Base-by-base conservation (phyloP, 2,888 invertebrate genomes). In the Erebia palarica region DNA sequence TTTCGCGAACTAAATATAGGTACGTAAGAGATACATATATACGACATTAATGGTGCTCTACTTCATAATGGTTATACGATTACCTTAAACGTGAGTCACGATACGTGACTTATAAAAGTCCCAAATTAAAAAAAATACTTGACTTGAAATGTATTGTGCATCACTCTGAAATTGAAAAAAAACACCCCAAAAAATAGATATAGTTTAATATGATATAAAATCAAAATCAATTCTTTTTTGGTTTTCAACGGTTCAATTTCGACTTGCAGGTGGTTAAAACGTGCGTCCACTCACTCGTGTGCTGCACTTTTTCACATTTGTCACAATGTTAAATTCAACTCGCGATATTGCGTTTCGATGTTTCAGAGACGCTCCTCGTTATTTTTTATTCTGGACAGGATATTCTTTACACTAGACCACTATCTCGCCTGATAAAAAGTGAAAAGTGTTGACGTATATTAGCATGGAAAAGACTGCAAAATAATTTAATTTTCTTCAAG, bases 281-380 rank as follows among this genome's bases (percentile, higher is more conserved):
- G 42, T 21, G 21, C 63, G 11, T 21, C 1, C 3, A 49, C 2
- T 13, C 9, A 16, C 61, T 44, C 13, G 61, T 13, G 18, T 18
- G 61, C 49, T 21, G 49, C 21, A 63, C 47, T 63, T 44, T 61
- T 63, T 47, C 18, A 49, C 63, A 63, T 49, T 49, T 63, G 63
- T 63, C 63, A 63, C 63, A 21, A 63, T 63, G 63, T 63, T 49
- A 63, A 63, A 63, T 63, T 63, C 63, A 63, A 63, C 63, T 49
- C 49, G 21, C 63, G 49, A 63, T 63, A 63, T 63, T 63, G 63
- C 63, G 63, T 63, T 63, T 63, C 63, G 63, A 63, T 49, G 63
- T 63, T 63, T 63, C 63, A 47, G 63, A 63, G 63, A 21, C 16
- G 58, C 36, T 59, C 36, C 36, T 36, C 21, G 36, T 36, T 36